Conservation (phyloP, 2,113 vertebrate genomes). For the Sitta europaea region DNA sequence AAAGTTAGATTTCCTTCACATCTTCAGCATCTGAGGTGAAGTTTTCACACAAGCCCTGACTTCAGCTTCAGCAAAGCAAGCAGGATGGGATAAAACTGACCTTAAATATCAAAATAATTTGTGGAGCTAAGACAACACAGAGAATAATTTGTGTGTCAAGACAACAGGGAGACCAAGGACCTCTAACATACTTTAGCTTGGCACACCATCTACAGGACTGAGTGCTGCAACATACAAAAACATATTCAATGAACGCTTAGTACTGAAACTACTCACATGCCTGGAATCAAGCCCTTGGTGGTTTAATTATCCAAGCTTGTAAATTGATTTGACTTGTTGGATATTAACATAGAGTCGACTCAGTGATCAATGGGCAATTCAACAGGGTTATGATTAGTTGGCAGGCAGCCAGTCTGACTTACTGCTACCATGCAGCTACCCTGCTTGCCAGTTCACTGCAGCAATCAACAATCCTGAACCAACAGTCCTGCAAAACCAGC, state of each 20-base stretch:
- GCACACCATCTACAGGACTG: neutral
- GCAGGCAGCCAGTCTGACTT: neutral
- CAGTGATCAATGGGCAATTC: neutral
- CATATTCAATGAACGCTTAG: rapidly evolving
- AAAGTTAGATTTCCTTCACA: neutral
- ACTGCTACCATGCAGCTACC: neutral
- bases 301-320: neutral
- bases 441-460: neutral
- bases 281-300: neutral
- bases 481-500: neutral
- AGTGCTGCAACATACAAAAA: neutral
- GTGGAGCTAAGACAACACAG: neutral
- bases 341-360: neutral
- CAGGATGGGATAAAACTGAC: neutral
- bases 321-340: neutral
- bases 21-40: neutral
- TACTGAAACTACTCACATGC: neutral
- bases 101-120: neutral
- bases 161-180: neutral
- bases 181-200: neutral
- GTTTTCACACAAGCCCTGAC: neutral
- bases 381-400: neutral
- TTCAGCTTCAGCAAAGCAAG: neutral
- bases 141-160: neutral
- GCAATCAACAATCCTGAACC: neutral